Base-by-base conservation (phyloP, 2,888 invertebrate species). In the Thereva unica region DNA sequence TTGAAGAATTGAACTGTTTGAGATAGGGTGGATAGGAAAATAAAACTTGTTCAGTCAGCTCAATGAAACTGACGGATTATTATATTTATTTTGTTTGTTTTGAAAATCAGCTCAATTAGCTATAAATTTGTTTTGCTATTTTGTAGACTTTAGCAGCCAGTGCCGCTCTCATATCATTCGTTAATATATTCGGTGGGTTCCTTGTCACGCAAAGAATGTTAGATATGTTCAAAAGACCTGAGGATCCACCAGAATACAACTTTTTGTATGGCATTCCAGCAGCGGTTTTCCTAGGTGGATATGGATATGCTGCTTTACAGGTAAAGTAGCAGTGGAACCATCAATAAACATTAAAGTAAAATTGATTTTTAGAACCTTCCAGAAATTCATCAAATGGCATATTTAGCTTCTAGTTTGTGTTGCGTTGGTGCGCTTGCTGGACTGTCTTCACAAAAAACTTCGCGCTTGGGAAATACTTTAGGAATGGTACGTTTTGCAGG, bases 131-230 rank as follows among this genome's bases (percentile, higher is more conserved):
- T 55, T 47, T 66, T 37, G 54, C 34, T 50, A 67, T 55, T 59
- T 69, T 79, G 35, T 81, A 90, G 87, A 83, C 85, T 71, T 82
- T 95, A 74, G 93, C 93, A 10, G 90, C 93, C 65, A 82, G 88
- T 1, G 94, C 94, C 5, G 91, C 93, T 8, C 90, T 94, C 74
- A 88, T 95, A 71, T 94, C 94, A 4, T 90, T 93, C 77, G 89
- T 95, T 70, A 95, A 95, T 83, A 92, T 95, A 59, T 93, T 92
- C 73, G 94, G 95, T 72, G 95, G 95, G 64, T 95, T 95, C 80
- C 80, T 92, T 52, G 93, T 95, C 69, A 95, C 95, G 0, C 90
- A 93, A 82, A 84, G 94, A 70, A 95, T 95, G 94, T 83, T 95
- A 78, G 93, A 94, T 79, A 95, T 95, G 94, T 95, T 94, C 82